Percentiles rank a stretch among this genome's conserved stretches.
Evolutionary conservation across 2,797 vertebrate species (phyloP).

Genomic region (Clarias laeviceps): DNA sequence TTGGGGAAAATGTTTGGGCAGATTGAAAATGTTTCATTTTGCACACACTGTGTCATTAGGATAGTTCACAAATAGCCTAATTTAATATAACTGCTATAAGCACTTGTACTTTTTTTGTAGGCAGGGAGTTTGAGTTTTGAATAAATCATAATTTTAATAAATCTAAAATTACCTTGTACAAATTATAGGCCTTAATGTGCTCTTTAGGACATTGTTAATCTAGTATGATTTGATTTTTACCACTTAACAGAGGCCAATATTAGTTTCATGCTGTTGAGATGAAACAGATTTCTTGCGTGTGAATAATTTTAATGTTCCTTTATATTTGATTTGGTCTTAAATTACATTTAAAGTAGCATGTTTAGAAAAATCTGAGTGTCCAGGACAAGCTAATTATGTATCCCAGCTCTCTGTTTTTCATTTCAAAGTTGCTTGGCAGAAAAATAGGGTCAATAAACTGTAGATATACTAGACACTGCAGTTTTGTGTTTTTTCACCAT

Average conservation of each 20-base stretch:
- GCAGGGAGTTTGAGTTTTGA: background rate
- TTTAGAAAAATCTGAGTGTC: background rate
- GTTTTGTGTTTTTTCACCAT: no score
- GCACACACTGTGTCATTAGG: background rate
- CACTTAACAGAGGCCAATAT: background rate
- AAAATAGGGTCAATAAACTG: background rate
- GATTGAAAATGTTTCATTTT: background rate
- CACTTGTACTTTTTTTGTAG: background rate
- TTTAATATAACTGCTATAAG: background rate
- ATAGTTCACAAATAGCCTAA: background rate
- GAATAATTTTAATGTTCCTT: background rate
- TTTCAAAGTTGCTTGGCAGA: background rate
- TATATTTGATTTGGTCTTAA: conserved; percentile 7
- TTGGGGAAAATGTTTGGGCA: conserved; percentile 6
- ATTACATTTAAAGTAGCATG: conserved; percentile 2
- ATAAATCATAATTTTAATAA: background rate
- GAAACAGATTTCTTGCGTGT: no score
- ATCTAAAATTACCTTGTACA: background rate
- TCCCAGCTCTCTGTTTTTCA: background rate
- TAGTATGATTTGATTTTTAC: background rate
- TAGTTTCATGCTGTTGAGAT: background rate
- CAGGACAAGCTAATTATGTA: background rate
- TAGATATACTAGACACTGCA: background rate
- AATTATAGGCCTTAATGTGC: background rate
- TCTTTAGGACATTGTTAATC: background rate